Evolutionary conservation across 1,140 invertebrate species (phyloP).

Genomic region (Papilio glaucus): DNA sequence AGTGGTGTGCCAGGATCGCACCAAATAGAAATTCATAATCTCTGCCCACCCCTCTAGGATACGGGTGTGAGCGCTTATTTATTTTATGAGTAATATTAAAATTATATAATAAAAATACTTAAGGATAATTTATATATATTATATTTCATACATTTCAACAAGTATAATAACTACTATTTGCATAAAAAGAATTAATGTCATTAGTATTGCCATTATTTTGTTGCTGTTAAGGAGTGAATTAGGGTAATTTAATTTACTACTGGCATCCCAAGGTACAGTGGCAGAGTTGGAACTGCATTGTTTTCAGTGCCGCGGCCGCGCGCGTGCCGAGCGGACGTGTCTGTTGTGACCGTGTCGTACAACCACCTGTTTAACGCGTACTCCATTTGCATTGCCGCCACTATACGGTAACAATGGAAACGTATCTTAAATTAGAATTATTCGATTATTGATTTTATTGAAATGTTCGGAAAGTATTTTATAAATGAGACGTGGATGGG

Average conservation of each 20-base stretch:
- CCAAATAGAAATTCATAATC: too few species aligned
- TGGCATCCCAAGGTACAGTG: background rate
- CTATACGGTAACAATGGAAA: background rate
- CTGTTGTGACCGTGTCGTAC: background rate
- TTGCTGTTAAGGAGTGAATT: background rate
- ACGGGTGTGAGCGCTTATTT: too few species aligned
- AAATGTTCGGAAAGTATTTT: background rate
- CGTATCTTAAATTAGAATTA: background rate
- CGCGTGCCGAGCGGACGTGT: conserved; percentile 16
- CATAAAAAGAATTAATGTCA: too few species aligned
- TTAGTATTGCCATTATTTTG: too few species aligned
- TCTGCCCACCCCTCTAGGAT: too few species aligned
- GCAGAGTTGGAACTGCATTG: background rate
- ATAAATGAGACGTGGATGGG: background rate
- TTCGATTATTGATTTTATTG: conserved; percentile 1
- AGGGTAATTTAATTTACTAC: background rate
- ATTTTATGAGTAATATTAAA: too few species aligned
- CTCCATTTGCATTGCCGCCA: conserved; percentile 6
- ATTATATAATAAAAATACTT: too few species aligned
- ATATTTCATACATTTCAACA: too few species aligned
- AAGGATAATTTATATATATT: too few species aligned
- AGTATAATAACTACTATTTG: too few species aligned
- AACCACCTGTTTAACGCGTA: conserved; percentile 39
- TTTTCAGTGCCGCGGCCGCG: conserved; percentile 25
- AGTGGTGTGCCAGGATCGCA: too few species aligned